Evolutionary conservation across 2,888 invertebrate species (phyloP), one percentile per base, ranked within the genome.

Genomic region (Pristionchus exspectatus): DNA sequence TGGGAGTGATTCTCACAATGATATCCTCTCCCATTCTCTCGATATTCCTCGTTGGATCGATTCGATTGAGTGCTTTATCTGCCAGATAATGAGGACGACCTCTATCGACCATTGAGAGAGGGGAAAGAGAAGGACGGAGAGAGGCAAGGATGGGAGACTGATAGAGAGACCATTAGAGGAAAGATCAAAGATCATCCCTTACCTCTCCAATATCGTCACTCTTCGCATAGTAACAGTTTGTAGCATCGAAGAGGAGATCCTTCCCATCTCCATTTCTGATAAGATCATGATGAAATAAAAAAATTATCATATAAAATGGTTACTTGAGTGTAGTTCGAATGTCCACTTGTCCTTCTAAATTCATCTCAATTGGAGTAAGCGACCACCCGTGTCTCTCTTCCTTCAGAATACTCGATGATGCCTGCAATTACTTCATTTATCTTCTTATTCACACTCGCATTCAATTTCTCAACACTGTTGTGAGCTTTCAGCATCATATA

Each of bases 321-420:
- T 27, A 87, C 87, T 44, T 69, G 44, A 87, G 66, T n/a, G 87
- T 38, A 50, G 50, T 72, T 44, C 54, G 21, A 54, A 87, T 69
- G 10, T 87, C 21, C 4, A 50, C 66, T 30, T 54, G 2, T 30
- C 50, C 54, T 3, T 50, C 30, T 16, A 87, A n/a, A n/a, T 69
- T 54, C 24, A 54, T 50, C 16, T 87, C 72, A 14, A 87, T 87
- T 0, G 50, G 30, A n/a, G 30, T 69, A 14, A 87, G 27, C 27
- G 72, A 30, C 87, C 87, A 87, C 27, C 87, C 87, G 21, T 87
- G 69, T 54, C 87, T 44, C 24, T 59, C 87, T 30, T 86, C 86
- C 38, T 50, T 86, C 66, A 86, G 38, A 66, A 86, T 21, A 84
- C 84, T 84, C 56, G 59, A 56, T 9, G 44, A 38, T 16, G 24